These are phyloP conservation scores for Deladenus siricidicola DNA, from an alignment of 2,888 invertebrate genomes.

Conservation along the genomic window DNA sequence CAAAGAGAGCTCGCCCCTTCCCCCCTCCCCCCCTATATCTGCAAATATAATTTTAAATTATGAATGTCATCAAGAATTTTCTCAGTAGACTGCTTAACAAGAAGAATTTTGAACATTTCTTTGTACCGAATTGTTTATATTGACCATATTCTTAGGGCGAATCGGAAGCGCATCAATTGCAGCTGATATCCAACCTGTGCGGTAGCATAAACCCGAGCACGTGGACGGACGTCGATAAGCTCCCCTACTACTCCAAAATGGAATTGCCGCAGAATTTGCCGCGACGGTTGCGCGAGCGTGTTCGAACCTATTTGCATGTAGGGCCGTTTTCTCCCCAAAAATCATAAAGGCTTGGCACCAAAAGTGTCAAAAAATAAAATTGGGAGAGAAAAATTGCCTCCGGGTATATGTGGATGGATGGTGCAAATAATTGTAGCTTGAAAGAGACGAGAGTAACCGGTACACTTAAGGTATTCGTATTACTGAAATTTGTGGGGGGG, in stretches of 20 bases:
- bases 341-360: no score
- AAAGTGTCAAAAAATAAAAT: no score
- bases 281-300: constrained; percentile 15
- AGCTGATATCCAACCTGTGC: constrained; percentile 85
- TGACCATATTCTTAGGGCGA: constrained; percentile 64
- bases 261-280: constrained; percentile 22
- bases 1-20: no score
- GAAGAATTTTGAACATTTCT: neutral
- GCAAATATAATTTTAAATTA: no score
- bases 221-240: constrained; percentile 60
- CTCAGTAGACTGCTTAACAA: neutral
- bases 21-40: no score
- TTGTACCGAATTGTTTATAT: neutral
- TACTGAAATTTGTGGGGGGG: no score
- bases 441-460: no score
- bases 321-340: neutral
- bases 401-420: no score
- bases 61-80: neutral
- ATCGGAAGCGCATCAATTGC: constrained; percentile 89
- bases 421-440: no score
- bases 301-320: constrained; percentile 13
- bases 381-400: no score
- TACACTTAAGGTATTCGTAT: no score
- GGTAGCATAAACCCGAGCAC: constrained; percentile 86
- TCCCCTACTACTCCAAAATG: constrained; percentile 28